A percentile compares a stretch with the other conserved stretches of the same genome.
phyloP scores from a whole-genome alignment of 2,888 invertebrate genomes.

The Cephus sareptanus region DNA sequence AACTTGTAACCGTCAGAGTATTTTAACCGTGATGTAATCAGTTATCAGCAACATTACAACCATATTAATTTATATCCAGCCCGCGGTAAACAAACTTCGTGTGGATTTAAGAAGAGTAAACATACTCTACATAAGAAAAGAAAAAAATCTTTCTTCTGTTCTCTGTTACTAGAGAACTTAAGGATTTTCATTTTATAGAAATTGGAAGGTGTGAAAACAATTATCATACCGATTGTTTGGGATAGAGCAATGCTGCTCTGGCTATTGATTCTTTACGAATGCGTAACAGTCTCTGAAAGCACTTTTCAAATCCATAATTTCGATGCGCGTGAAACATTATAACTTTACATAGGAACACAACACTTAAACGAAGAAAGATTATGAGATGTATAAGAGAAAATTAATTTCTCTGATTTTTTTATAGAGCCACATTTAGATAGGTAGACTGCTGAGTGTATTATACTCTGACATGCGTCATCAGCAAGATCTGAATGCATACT shows the following conservation, averaged over 20 bases:
- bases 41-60: background rate
- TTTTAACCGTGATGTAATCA: background rate
- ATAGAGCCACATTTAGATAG: background rate
- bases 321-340: slow-evolving; percentile 39
- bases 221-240: slow-evolving; percentile 29
- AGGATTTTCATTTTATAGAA: background rate
- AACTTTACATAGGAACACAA: background rate
- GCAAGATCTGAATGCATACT: background rate
- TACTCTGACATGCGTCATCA: background rate
- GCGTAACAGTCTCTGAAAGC: slow-evolving; percentile 31
- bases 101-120: background rate
- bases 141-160: background rate
- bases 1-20: background rate
- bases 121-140: background rate
- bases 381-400: background rate
- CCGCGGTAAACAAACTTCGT: background rate
- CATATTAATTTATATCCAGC: slow-evolving; percentile 4
- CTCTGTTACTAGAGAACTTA: background rate
- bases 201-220: background rate
- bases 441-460: background rate
- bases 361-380: background rate
- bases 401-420: background rate
- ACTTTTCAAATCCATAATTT: slow-evolving; percentile 41
- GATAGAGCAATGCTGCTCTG: slow-evolving; percentile 29
- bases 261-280: slow-evolving; percentile 34